Conservation (phyloP, 2,888 invertebrate species). For the Spisula subtruncata region DNA sequence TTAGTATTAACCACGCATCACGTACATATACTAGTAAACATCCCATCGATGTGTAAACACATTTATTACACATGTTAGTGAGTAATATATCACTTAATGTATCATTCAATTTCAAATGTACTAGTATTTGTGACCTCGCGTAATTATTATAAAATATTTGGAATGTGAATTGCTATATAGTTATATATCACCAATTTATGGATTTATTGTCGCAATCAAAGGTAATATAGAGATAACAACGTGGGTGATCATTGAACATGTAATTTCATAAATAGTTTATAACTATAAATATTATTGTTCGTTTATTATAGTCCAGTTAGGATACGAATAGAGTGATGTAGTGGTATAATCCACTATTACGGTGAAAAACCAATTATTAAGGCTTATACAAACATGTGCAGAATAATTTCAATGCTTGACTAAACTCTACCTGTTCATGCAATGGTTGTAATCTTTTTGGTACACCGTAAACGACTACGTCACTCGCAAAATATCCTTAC, state of each 20-base stretch:
- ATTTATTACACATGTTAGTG: background rate
- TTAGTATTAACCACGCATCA: background rate
- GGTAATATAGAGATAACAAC: background rate
- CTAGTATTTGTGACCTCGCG: background rate
- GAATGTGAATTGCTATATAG: background rate
- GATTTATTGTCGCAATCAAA: background rate
- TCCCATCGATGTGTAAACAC: background rate
- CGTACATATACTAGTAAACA: background rate
- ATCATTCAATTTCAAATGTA: background rate
- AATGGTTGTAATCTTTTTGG: too few species aligned
- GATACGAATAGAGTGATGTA: too few species aligned
- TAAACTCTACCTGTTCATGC: too few species aligned
- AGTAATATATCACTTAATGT: slow-evolving; percentile 5
- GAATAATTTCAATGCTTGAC: too few species aligned
- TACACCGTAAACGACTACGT: too few species aligned
- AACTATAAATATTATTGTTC: too few species aligned
- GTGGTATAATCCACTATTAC: too few species aligned
- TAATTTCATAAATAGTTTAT: background rate
- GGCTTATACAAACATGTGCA: too few species aligned
- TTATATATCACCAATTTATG: background rate
- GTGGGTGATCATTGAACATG: background rate
- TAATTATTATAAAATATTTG: slow-evolving; percentile 5
- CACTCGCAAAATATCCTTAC: too few species aligned
- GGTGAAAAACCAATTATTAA: too few species aligned
- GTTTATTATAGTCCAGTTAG: too few species aligned